These are phyloP conservation scores for Polymixis lichenea DNA, from an alignment of 2,888 invertebrate species.

Conservation along the genomic window DNA sequence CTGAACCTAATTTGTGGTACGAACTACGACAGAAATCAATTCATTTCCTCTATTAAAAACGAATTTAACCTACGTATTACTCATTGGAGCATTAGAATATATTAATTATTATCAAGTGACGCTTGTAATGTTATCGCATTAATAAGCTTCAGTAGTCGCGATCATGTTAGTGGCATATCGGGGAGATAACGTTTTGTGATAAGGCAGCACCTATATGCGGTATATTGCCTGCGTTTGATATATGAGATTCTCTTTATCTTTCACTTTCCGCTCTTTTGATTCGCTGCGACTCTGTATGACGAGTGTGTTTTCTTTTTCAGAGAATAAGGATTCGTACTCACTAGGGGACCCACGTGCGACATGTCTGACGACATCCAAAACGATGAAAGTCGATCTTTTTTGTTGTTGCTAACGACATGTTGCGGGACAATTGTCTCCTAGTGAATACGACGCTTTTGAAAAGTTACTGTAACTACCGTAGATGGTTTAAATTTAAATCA, in stretches of 20 bases:
- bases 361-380: background rate
- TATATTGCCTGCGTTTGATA: conserved; percentile 26
- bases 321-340: background rate
- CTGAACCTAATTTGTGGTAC: background rate
- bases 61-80: conserved; percentile 30
- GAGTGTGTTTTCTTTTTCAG: background rate
- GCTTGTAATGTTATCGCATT: conserved; percentile 61
- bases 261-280: conserved; percentile 22
- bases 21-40: conserved; percentile 13
- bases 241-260: conserved; percentile 34
- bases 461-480: background rate
- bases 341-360: background rate
- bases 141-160: conserved; percentile 64
- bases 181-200: conserved; percentile 53
- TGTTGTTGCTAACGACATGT: background rate
- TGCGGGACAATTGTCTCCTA: background rate
- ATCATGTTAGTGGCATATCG: conserved; percentile 60
- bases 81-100: conserved; percentile 43
- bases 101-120: conserved; percentile 63
- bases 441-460: background rate
- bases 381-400: background rate
- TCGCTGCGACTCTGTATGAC: background rate
- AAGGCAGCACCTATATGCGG: conserved; percentile 14
- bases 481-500: background rate
- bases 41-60: conserved; percentile 13